Conservation (phyloP, 2,888 invertebrate genomes). For the Tenthredo livida region DNA sequence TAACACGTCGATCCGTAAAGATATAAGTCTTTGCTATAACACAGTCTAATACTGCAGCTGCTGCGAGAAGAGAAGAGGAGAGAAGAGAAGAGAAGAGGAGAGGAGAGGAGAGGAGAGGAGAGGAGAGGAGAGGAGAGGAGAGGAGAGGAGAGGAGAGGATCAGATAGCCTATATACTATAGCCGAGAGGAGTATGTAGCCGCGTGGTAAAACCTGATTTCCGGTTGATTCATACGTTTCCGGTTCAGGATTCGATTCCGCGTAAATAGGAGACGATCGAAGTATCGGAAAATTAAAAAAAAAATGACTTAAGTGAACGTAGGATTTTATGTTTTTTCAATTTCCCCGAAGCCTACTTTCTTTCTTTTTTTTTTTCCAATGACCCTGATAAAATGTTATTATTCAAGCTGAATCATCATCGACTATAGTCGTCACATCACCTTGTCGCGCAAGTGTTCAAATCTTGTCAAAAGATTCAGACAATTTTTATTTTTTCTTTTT, state of each 20-base stretch:
- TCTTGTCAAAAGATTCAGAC: neutral
- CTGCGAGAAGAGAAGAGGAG: neutral
- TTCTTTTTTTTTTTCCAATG: no score
- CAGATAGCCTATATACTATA: neutral
- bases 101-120: neutral
- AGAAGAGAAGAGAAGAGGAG: neutral
- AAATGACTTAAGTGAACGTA: no score
- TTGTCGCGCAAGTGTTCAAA: neutral
- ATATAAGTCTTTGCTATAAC: neutral
- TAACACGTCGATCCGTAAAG: neutral
- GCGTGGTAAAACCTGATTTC: slow-evolving; percentile 24
- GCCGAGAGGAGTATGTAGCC: neutral
- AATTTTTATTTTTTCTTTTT: neutral
- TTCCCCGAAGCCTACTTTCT: neutral
- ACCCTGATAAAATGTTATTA: neutral
- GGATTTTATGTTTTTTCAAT: no score
- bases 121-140: neutral
- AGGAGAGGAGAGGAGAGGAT: neutral
- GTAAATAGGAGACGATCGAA: neutral
- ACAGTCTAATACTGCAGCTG: neutral
- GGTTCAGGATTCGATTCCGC: neutral
- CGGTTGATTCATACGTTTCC: slow-evolving; percentile 36
- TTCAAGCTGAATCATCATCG: neutral
- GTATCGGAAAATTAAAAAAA: no score
- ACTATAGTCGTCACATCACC: no score